Base-by-base conservation (phyloP, 53 echinoderm and acorn worm genomes). In the Astropecten irregularis region DNA sequence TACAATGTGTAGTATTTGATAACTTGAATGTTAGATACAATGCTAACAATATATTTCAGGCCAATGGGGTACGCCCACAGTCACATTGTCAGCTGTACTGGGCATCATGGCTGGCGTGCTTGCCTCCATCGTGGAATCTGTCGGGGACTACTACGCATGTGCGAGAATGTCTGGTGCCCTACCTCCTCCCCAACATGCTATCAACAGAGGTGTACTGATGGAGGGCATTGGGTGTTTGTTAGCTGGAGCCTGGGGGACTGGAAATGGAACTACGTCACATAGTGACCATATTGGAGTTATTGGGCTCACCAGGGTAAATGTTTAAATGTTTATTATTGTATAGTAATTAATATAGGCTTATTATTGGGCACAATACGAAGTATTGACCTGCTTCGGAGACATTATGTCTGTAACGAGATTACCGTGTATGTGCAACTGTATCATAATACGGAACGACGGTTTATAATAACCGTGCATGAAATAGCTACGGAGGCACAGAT, bases 111-210 rank as follows among this genome's bases (percentile, higher is more conserved):
- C 89, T 0, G 95, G 87, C 0, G 73, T 66, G 4, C 27, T 92
- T 11, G 87, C 95, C 3, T 95, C 95, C 62, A 89, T 95, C 40
- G 52, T 92, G 9, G 95, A 95, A 63, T 95, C 95, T 15, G 52
- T 95, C 11, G 95, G 95, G 9, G 95, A 95, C 63, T 95, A 95
- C 81, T 91, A 95, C 84, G 95, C 91, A 77, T 95, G 95, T 54
- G 95, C 95, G 7, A 76, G 91, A 33, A 49, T 95, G 40, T 67
- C 86, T 15, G 84, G 85, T 19, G 89, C 88, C 49, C 91, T 92
- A 36, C 83, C 91, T 0, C 95, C 95, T 9, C 95, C 95, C 10
- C 44, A 81, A 4, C 89, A 92, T 33, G 92, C 92, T 2, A 84
- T 95, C 63, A 95, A 95, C 67, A 63, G 95, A 23, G 95, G 95